Conservation (phyloP, 2,888 invertebrate genomes). For the Acleris holmiana region DNA sequence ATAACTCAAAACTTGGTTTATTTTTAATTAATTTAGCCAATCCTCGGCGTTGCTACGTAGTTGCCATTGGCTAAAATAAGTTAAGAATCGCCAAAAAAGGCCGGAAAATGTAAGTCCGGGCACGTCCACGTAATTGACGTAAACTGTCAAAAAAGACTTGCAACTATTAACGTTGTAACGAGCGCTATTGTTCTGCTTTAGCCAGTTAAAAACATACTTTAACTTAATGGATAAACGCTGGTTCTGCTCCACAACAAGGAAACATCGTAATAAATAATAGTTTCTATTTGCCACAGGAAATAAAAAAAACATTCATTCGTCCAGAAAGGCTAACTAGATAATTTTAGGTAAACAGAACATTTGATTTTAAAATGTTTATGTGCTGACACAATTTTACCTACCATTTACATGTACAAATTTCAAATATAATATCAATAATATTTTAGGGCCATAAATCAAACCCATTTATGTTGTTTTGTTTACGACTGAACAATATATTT, state of each 20-base stretch:
- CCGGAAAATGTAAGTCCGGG: constrained; percentile 39
- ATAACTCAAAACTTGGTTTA: constrained; percentile 1
- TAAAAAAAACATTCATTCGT: constrained; percentile 9
- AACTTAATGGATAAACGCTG: not conserved
- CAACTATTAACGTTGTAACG: no score
- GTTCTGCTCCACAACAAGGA: not conserved
- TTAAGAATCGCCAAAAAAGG: not conserved
- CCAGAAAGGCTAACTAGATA: not conserved
- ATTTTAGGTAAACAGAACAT: no score
- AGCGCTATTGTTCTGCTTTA: no score
- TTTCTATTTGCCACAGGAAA: constrained; percentile 3
- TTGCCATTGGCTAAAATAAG: constrained; percentile 19
- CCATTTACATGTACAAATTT: no score
- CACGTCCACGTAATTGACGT: constrained; percentile 49
- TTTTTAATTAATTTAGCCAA: constrained; percentile 17
- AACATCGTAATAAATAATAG: not conserved
- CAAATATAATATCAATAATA: not conserved
- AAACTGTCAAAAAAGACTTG: constrained; percentile 45
- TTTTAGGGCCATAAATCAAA: constrained; percentile 5
- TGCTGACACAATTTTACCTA: no score
- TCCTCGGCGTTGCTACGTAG: not conserved
- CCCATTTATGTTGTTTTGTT: constrained; percentile 16
- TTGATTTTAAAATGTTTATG: no score
- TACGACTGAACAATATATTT: constrained; percentile 20
- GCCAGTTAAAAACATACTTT: no score